These are phyloP conservation scores for Tursiops truncatus DNA, from an alignment of 2,113 vertebrate species.

Conservation along the genomic window DNA sequence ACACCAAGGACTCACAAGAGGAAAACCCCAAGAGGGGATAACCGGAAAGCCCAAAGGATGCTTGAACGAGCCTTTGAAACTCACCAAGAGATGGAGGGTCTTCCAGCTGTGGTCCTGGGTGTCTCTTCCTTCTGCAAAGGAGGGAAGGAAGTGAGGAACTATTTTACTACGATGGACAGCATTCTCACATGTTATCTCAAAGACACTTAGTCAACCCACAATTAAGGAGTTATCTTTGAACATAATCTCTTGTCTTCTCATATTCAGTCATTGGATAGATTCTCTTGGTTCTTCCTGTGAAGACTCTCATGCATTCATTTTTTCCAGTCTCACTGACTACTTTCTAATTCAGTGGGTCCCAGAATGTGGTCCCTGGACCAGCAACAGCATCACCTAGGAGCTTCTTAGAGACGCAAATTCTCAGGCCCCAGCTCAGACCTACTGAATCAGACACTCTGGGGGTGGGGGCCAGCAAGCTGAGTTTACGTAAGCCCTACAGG, in stretches of 20 bases:
- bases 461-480: background rate
- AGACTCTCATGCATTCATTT: background rate
- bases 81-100: background rate
- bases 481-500: background rate
- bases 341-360: background rate
- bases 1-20: background rate
- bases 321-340: background rate
- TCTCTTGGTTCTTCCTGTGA: background rate
- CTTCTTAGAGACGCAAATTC: background rate
- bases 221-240: background rate
- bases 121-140: background rate
- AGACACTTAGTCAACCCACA: background rate
- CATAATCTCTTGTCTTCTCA: background rate
- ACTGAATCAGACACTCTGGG: background rate
- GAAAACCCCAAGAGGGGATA: background rate
- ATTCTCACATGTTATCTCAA: background rate
- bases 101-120: background rate
- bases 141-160: background rate
- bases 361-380: background rate
- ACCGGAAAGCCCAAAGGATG: background rate
- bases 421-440: background rate
- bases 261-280: background rate
- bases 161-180: background rate
- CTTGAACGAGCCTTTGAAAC: background rate
- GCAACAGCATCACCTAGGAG: background rate